Conservation (phyloP, 2,113 vertebrate genomes). For the Crotophaga sulcirostris region DNA sequence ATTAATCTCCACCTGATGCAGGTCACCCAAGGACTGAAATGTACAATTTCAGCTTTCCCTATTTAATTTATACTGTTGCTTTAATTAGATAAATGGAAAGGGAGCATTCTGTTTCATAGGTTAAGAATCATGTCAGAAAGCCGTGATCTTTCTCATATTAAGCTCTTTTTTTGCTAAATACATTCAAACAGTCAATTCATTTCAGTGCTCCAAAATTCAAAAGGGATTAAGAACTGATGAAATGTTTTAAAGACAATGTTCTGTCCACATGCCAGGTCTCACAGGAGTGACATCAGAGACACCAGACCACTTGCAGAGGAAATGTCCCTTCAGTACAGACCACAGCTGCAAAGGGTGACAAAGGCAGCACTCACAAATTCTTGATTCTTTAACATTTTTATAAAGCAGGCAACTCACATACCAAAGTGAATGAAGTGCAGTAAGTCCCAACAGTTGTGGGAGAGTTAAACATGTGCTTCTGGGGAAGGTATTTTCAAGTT, state of each 20-base stretch:
- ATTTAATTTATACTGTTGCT: neutral
- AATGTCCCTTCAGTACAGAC: neutral
- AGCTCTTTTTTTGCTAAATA: neutral
- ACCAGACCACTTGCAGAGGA: neutral
- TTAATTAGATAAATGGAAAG: neutral
- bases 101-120: neutral
- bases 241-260: neutral
- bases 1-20: neutral
- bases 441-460: neutral
- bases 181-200: neutral
- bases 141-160: neutral
- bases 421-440: neutral
- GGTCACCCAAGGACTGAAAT: neutral
- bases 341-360: neutral
- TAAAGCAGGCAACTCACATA: neutral
- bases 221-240: neutral
- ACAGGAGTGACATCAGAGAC: neutral
- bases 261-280: neutral
- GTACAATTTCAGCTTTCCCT: neutral
- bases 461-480: neutral
- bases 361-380: neutral
- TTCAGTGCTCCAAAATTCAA: neutral
- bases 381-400: neutral
- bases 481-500: neutral
- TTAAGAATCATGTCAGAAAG: neutral